These are phyloP conservation scores for Catocala fraxini DNA, from an alignment of 2,888 invertebrate species.

Conservation along the genomic window DNA sequence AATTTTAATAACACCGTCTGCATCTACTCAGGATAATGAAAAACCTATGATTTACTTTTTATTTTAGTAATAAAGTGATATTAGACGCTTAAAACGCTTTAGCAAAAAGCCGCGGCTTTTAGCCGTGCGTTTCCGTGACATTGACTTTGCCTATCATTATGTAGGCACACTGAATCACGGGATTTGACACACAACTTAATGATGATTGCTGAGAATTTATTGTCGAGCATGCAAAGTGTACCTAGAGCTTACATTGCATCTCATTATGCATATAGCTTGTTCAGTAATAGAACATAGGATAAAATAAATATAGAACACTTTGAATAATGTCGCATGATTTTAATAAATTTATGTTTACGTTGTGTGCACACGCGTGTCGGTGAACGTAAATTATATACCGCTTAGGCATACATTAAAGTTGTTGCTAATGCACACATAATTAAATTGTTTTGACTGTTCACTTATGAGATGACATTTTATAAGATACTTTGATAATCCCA, in stretches of 20 bases:
- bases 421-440: background rate
- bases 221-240: slow-evolving; percentile 29
- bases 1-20: slow-evolving; percentile 63
- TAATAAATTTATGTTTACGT: too few relatives aligned
- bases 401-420: too few relatives aligned
- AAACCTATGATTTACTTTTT: slow-evolving; percentile 42
- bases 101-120: slow-evolving; percentile 26
- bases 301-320: too few relatives aligned
- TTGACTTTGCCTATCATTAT: slow-evolving; percentile 28
- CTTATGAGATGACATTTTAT: background rate
- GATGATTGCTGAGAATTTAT: slow-evolving; percentile 42
- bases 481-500: too few relatives aligned
- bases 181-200: slow-evolving; percentile 35
- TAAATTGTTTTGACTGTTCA: background rate
- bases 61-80: slow-evolving; percentile 41
- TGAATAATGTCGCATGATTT: too few relatives aligned
- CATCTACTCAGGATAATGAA: slow-evolving; percentile 45
- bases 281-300: slow-evolving; percentile 13
- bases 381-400: too few relatives aligned
- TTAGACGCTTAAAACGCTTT: slow-evolving; percentile 23
- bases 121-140: slow-evolving; percentile 31
- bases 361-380: too few relatives aligned
- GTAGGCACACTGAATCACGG: slow-evolving; percentile 24
- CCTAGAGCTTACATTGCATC: slow-evolving; percentile 25
- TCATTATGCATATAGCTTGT: slow-evolving; percentile 36